Evolutionary conservation across 2,797 vertebrate genomes (phyloP).

Genomic region (Cryptoprocta ferox): DNA sequence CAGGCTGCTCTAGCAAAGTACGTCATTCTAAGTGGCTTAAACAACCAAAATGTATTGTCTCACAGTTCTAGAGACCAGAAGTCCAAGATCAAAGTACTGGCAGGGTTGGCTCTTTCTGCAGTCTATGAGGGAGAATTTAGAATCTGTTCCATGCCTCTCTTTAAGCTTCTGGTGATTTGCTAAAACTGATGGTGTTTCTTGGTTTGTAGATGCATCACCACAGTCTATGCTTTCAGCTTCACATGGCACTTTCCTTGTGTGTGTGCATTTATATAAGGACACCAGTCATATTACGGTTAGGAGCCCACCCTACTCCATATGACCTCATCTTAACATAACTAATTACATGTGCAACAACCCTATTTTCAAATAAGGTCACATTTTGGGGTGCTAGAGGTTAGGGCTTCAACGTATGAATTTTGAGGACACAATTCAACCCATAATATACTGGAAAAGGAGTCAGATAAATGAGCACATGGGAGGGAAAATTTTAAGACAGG

Average conservation of each 20-base stretch:
- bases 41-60: background rate
- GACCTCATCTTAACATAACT: background rate
- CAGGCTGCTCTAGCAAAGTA: background rate
- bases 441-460: background rate
- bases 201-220: background rate
- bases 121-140: background rate
- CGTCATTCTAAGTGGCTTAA: background rate
- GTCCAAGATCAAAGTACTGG: background rate
- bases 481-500: background rate
- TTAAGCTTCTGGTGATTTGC: background rate
- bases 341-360: background rate
- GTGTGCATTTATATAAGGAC: background rate
- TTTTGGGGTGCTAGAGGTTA: background rate
- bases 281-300: background rate
- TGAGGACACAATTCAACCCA: background rate
- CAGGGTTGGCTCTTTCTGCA: background rate
- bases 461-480: background rate
- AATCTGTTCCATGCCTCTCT: background rate
- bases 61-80: background rate
- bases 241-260: accelerated
- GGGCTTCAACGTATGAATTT: background rate
- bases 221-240: background rate
- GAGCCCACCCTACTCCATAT: background rate
- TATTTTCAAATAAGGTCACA: background rate
- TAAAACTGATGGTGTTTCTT: background rate